Percentiles rank a stretch among this genome's conserved stretches.
phyloP scores from a whole-genome alignment of 1,140 invertebrate genomes.

The Dolichoris vasculosae region DNA sequence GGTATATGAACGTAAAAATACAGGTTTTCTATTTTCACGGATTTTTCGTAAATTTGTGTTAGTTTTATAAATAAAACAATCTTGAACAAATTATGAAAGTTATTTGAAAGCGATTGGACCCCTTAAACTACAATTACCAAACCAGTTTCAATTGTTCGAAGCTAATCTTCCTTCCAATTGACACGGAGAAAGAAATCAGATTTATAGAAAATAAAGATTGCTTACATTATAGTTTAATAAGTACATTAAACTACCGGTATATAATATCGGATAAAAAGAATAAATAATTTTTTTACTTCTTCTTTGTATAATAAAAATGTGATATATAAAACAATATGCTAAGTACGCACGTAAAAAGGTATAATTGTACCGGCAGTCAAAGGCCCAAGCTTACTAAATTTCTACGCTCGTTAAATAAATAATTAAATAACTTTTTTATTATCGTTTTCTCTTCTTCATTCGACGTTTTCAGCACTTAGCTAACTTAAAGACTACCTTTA shows the following conservation, averaged over 20 bases:
- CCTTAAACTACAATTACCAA: conserved; percentile 25
- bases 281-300: not conserved
- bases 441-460: conserved; percentile 8
- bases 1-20: not conserved
- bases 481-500: conserved; percentile 2
- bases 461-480: not conserved
- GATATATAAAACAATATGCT: not conserved
- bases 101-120: not conserved
- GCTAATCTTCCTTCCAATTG: conserved; percentile 55
- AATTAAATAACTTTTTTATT: conserved; percentile 40
- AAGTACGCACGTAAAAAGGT: conserved; percentile 30
- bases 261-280: not conserved
- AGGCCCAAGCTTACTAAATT: conserved; percentile 35
- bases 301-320: not conserved
- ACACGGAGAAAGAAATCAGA: conserved; percentile 44
- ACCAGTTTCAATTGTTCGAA: conserved; percentile 51
- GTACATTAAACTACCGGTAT: not conserved
- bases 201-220: conserved; percentile 5
- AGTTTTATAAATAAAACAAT: not conserved
- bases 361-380: conserved; percentile 10
- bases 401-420: conserved; percentile 62
- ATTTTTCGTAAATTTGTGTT: not conserved
- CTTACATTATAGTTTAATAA: conserved; percentile 7
- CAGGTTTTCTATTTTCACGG: not conserved
- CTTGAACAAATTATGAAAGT: not conserved